phyloP scores from a whole-genome alignment of 2,797 vertebrate genomes.

The Anguilla megastoma region DNA sequence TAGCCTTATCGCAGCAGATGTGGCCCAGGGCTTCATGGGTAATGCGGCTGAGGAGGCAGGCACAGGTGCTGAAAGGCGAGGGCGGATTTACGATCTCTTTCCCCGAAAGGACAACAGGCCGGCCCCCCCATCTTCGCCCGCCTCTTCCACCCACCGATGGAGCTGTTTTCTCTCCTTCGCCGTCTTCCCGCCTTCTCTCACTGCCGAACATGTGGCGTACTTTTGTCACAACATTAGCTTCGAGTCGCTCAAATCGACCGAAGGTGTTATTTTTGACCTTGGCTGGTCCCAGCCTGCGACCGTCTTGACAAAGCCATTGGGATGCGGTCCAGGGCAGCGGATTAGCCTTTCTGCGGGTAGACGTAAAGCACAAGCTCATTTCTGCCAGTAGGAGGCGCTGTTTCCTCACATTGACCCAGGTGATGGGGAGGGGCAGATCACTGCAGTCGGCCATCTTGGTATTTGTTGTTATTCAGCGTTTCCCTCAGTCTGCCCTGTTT shows the following conservation, averaged over 20 bases:
- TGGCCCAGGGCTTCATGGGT: neutral
- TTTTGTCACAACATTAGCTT: neutral
- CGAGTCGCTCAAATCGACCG: neutral
- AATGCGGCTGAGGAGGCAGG: slow-evolving; percentile 7
- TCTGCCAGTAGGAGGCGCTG: slow-evolving; percentile 42
- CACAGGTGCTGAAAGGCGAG: slow-evolving; percentile 30
- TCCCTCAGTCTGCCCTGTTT: slow-evolving; percentile 10
- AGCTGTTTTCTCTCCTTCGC: neutral
- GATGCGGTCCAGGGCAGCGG: neutral
- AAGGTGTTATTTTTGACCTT: slow-evolving; percentile 5
- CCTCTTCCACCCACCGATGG: neutral
- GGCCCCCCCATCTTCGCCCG: neutral
- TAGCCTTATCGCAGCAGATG: slow-evolving; percentile 35
- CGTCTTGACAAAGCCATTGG: neutral
- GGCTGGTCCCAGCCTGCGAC: no score
- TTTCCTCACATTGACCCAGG: slow-evolving; percentile 10
- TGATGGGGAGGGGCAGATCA: neutral
- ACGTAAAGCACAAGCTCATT: slow-evolving; percentile 44
- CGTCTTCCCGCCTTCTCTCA: neutral
- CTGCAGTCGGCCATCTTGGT: slow-evolving; percentile 28
- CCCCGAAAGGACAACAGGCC: neutral
- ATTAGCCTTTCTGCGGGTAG: slow-evolving; percentile 6
- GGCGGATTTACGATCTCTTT: slow-evolving; percentile 28
- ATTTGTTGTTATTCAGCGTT: slow-evolving; percentile 9
- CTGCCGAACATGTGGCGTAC: neutral